Evolutionary conservation across 2,797 vertebrate species (phyloP).

Genomic region (Falco peregrinus): DNA sequence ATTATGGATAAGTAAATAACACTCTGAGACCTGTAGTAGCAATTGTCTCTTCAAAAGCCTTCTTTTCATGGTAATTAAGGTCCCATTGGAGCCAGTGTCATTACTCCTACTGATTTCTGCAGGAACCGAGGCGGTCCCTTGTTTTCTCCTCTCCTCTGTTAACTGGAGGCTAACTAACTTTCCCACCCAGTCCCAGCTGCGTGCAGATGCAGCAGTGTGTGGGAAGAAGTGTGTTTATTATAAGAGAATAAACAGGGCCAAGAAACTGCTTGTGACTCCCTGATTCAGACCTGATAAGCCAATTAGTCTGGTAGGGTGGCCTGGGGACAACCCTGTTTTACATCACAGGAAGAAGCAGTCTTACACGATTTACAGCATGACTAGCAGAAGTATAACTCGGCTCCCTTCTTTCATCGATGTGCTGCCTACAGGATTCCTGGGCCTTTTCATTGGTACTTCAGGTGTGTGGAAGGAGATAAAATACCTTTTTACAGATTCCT

Average conservation of each 20-base stretch:
- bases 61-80: conserved; percentile 19
- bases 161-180: not conserved
- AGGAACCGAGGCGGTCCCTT: not conserved
- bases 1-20: conserved; percentile 64
- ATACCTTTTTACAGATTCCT: not conserved
- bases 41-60: conserved; percentile 41
- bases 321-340: not conserved
- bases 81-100: not conserved
- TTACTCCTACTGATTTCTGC: not conserved
- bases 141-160: not conserved
- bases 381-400: not conserved
- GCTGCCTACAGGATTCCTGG: not conserved
- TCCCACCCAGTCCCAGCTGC: not conserved
- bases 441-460: not conserved
- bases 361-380: not conserved
- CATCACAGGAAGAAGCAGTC: not conserved
- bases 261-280: not conserved
- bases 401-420: not conserved
- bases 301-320: not conserved
- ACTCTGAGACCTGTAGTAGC: conserved; percentile 9
- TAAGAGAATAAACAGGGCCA: not conserved
- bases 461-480: not conserved
- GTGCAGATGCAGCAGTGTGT: not conserved
- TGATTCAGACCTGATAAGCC: not conserved
- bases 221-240: not conserved